Conservation (phyloP, 2,113 vertebrate genomes). For the Balaeniceps rex region DNA sequence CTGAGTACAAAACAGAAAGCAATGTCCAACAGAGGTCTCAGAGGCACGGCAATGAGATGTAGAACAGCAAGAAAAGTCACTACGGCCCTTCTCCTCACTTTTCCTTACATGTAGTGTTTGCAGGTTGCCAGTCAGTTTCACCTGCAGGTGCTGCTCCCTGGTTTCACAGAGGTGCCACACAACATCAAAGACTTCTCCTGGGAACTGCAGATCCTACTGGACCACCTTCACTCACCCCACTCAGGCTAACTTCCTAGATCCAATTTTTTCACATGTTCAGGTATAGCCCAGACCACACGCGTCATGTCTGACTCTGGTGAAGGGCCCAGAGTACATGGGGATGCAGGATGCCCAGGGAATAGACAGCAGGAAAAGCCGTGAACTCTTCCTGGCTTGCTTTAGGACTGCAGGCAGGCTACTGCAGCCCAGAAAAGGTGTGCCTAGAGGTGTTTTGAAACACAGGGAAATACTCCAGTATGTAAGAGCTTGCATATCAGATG, state of each 20-base stretch:
- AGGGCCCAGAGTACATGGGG: too few species aligned
- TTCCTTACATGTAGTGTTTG: not conserved
- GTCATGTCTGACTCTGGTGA: fast-evolving
- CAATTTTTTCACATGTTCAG: not conserved
- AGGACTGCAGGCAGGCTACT: fast-evolving
- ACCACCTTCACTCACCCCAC: not conserved
- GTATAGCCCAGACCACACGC: not conserved
- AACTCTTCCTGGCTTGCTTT: not conserved
- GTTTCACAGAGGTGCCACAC: not conserved
- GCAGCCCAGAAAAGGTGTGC: not conserved
- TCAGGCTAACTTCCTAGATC: not conserved
- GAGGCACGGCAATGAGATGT: not conserved
- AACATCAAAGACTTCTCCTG: not conserved
- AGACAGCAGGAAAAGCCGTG: not conserved
- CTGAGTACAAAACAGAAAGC: not conserved
- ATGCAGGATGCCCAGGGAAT: not conserved
- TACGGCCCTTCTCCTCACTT: not conserved
- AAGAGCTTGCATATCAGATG: not conserved
- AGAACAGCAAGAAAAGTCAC: not conserved
- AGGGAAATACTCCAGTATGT: not conserved
- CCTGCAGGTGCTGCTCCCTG: not conserved
- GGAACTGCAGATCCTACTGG: not conserved
- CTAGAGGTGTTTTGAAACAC: not conserved
- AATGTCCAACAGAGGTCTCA: not conserved
- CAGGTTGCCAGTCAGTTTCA: not conserved